Conservation (phyloP, 2,113 vertebrate genomes). For the Hyaena hyaena region DNA sequence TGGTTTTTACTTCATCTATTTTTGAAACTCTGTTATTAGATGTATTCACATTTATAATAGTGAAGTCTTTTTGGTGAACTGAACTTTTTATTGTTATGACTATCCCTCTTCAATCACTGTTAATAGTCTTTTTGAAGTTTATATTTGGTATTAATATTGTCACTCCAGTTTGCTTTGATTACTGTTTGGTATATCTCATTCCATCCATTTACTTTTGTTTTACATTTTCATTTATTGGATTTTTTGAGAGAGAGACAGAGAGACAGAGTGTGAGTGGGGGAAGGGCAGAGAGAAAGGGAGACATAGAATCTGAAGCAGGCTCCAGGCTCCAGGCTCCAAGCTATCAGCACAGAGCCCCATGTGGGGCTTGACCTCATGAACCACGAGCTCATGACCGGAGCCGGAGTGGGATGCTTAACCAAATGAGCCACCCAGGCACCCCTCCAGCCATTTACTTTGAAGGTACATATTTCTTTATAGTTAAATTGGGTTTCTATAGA, state of each 20-base stretch:
- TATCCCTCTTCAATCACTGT: neutral
- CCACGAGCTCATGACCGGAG: no score
- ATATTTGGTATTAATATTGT: neutral
- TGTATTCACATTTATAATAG: neutral
- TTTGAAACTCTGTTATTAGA: conserved; percentile 3
- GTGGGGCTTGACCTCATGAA: no score
- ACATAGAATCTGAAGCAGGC: no score
- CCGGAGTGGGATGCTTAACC: no score
- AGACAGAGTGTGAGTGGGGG: no score
- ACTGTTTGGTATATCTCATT: neutral
- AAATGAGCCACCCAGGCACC: no score
- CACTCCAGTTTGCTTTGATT: neutral
- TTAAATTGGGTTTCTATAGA: neutral
- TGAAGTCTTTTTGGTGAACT: conserved; percentile 24
- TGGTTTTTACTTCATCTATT: neutral
- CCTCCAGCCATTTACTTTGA: neutral
- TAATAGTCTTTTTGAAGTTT: conserved; percentile 2
- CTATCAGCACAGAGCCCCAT: no score
- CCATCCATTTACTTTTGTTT: neutral
- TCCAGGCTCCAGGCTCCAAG: no score
- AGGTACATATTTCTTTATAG: neutral
- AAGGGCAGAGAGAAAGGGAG: no score
- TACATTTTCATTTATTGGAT: no score
- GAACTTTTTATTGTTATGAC: neutral
- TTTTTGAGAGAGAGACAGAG: no score